Evolutionary conservation across 2,113 vertebrate genomes (phyloP).

Genomic region (Megalops atlanticus): DNA sequence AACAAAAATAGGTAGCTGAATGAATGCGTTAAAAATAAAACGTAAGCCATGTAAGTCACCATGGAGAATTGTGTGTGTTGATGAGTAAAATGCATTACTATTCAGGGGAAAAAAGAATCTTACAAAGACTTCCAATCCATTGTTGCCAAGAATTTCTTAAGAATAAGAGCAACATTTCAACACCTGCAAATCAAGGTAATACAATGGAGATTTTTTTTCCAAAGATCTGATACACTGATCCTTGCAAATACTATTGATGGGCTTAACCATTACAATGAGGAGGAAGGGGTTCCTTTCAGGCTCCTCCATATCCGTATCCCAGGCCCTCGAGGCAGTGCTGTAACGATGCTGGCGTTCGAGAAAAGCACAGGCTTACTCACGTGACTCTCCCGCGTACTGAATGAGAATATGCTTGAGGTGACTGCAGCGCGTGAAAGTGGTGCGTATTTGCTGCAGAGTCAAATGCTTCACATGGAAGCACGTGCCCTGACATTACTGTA

Average conservation of each 20-base stretch:
- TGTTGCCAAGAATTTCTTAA: no score
- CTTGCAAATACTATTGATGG: not conserved
- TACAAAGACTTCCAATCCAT: no score
- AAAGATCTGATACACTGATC: no score
- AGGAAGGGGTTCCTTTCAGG: not conserved
- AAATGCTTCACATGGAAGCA: not conserved
- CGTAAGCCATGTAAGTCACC: not conserved
- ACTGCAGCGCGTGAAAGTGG: not conserved
- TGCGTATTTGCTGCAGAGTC: slow-evolving; percentile 5
- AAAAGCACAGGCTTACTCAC: not conserved
- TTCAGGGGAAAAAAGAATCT: no score
- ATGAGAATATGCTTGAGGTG: slow-evolving; percentile 6
- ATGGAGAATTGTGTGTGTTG: not conserved
- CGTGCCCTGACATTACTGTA: not conserved
- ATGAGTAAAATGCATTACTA: no score
- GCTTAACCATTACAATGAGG: not conserved
- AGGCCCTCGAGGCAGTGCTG: not conserved
- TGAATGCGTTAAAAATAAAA: not conserved
- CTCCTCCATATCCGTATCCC: not conserved
- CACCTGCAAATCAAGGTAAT: not conserved
- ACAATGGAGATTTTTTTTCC: not conserved
- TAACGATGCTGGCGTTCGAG: not conserved
- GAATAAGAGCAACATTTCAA: no score
- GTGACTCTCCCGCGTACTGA: not conserved
- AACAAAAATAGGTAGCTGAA: not conserved